Percentiles rank a stretch among this genome's conserved stretches.
Conservation (phyloP, 2,888 invertebrate species). For the Euphydryas editha region DNA sequence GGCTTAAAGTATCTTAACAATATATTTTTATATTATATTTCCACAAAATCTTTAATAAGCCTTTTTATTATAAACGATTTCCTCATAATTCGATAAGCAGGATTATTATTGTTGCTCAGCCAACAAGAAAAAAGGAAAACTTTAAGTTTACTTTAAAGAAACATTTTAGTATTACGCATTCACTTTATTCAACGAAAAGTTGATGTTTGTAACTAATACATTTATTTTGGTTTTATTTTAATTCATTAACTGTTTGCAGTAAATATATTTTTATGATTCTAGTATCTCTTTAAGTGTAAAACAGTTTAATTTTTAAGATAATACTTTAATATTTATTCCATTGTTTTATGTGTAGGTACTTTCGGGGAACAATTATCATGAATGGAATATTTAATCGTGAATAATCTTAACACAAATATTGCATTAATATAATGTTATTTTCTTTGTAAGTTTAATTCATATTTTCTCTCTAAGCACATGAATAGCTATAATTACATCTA, state of each 20-base stretch:
- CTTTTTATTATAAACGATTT: conserved; percentile 23
- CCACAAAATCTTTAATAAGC: conserved; percentile 26
- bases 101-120: conserved; percentile 29
- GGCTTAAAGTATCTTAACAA: conserved; percentile 29
- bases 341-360: too few species aligned
- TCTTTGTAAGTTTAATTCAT: neutral
- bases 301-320: too few species aligned
- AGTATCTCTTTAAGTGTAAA: too few species aligned
- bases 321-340: too few species aligned
- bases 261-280: too few species aligned
- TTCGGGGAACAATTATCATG: too few species aligned
- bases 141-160: neutral
- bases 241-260: neutral
- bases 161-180: neutral
- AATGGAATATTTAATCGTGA: too few species aligned
- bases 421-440: neutral
- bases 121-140: neutral
- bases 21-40: conserved; percentile 22
- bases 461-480: neutral
- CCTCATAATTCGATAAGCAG: conserved; percentile 24
- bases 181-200: neutral
- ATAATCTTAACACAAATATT: too few species aligned
- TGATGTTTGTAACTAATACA: neutral
- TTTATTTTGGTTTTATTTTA: too few species aligned
- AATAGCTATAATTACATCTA: neutral